Percentiles rank a stretch among this genome's conserved stretches.
Evolutionary conservation across 2,888 invertebrate genomes (phyloP).

Genomic region (Alitta virens): DNA sequence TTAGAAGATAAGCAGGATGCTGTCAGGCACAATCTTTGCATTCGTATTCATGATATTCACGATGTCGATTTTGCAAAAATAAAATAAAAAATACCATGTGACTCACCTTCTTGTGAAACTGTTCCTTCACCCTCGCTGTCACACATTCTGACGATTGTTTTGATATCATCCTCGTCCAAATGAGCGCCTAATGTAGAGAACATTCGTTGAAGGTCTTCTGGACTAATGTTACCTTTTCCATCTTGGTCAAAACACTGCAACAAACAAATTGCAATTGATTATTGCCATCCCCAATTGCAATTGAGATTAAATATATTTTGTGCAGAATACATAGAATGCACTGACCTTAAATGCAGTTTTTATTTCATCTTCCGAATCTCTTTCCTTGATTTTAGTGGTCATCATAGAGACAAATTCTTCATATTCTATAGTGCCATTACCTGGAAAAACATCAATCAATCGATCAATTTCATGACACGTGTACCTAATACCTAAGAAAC

Average conservation of each 20-base stretch:
- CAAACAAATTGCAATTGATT: too few species aligned
- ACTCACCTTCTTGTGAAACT: constrained; percentile 3
- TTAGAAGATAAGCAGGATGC: too few species aligned
- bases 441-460: background rate
- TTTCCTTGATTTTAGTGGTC: constrained; percentile 4
- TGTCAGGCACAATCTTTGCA: too few species aligned
- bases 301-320: background rate
- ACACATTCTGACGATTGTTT: constrained; percentile 5
- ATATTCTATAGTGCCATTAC: constrained; percentile 19
- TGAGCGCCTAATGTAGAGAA: background rate
- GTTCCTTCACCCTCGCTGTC: background rate
- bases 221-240: background rate
- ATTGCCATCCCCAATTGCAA: too few species aligned
- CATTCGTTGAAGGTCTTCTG: constrained; percentile 5
- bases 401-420: constrained; percentile 17
- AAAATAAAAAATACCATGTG: too few species aligned
- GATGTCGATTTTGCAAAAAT: too few species aligned
- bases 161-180: constrained; percentile 5
- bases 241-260: background rate
- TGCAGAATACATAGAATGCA: constrained; percentile 1
- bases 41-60: too few species aligned
- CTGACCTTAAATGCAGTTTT: constrained; percentile 5
- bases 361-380: constrained; percentile 12
- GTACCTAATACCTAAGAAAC: too few species aligned
- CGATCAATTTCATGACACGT: too few species aligned